These are phyloP conservation scores for Neocrepidodera transversa DNA, from an alignment of 2,888 invertebrate species.

Conservation along the genomic window DNA sequence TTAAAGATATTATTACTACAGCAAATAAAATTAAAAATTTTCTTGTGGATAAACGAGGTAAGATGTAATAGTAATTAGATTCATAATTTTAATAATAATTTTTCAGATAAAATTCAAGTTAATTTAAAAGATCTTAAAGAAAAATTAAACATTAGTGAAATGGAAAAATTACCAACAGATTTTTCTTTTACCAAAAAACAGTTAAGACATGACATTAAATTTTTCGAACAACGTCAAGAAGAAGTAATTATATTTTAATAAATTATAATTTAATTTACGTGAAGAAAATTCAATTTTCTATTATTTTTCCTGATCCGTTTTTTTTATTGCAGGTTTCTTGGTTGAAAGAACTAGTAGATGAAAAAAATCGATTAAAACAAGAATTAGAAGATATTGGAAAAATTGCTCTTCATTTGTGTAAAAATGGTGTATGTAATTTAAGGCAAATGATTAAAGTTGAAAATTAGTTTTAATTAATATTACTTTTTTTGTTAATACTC, in stretches of 20 bases:
- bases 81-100: no score
- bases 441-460: slow-evolving; percentile 10
- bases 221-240: background rate
- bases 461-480: background rate
- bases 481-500: no score
- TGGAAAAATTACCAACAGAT: background rate
- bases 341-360: background rate
- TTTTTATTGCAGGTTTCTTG: background rate
- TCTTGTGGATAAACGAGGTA: slow-evolving; percentile 7
- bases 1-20: slow-evolving; percentile 3
- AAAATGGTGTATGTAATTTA: slow-evolving; percentile 12
- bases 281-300: no score
- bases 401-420: slow-evolving; percentile 13
- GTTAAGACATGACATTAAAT: background rate
- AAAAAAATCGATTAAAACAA: background rate
- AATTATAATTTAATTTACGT: no score
- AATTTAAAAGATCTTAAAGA: background rate
- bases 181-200: background rate
- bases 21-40: slow-evolving; percentile 5
- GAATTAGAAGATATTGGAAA: slow-evolving; percentile 9
- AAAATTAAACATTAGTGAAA: background rate
- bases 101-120: background rate
- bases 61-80: background rate
- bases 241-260: no score
- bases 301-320: no score